Conservation (phyloP, 2,797 vertebrate genomes). For the Podargus strigoides region DNA sequence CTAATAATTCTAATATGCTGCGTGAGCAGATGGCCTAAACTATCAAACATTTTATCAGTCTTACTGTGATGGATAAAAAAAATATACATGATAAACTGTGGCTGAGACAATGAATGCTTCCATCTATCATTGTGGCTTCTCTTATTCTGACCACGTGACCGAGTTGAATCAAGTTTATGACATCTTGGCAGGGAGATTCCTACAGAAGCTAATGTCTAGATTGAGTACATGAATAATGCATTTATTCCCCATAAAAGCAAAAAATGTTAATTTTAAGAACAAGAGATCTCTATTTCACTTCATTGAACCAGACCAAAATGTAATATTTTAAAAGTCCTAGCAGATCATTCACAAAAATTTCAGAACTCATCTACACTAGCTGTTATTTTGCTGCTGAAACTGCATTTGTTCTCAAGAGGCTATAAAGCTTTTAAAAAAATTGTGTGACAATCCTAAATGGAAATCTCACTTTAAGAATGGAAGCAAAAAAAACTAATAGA, state of each 20-base stretch:
- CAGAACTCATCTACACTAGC: neutral
- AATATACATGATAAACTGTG: conserved; percentile 8
- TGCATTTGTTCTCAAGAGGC: neutral
- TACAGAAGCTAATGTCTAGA: neutral
- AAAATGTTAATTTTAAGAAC: neutral
- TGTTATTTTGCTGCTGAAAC: neutral
- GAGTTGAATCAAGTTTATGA: conserved; percentile 40
- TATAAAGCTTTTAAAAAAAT: neutral
- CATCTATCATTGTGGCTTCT: conserved; percentile 12
- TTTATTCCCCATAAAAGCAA: conserved; percentile 26
- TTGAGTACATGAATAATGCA: neutral
- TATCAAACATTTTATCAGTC: neutral
- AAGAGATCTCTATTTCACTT: neutral
- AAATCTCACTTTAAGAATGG: neutral
- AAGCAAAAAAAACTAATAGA: conserved; percentile 10
- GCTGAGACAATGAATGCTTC: conserved; percentile 17
- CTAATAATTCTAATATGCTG: neutral
- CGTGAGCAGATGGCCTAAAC: conserved; percentile 27
- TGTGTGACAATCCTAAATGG: neutral
- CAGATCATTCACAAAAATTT: neutral
- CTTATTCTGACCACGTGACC: neutral
- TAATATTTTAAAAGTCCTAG: neutral
- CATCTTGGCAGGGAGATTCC: neutral
- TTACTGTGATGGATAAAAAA: conserved; percentile 24
- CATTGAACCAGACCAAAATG: neutral